Evolutionary conservation across 2,797 vertebrate species (phyloP).

Genomic region (Galagoides demidoff): DNA sequence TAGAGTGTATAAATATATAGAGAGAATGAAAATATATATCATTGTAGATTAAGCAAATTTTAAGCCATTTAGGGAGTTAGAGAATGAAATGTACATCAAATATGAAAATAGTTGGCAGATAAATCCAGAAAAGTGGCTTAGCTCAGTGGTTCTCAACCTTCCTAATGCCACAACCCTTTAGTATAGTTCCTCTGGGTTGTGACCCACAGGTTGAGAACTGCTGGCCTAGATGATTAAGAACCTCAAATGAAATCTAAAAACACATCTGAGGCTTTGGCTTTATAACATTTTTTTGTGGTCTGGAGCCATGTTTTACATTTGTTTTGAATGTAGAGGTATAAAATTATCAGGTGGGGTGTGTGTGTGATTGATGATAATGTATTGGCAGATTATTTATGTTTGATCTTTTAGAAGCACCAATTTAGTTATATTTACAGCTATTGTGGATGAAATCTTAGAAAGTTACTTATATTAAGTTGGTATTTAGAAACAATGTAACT

Average conservation of each 20-base stretch:
- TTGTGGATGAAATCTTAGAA: background rate
- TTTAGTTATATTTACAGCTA: background rate
- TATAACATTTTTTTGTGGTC: background rate
- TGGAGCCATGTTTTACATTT: background rate
- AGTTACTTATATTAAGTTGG: background rate
- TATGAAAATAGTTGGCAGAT: background rate
- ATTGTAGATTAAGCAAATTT: background rate
- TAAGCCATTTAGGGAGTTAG: background rate
- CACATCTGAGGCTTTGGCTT: background rate
- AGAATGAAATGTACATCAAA: background rate
- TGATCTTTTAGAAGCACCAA: background rate
- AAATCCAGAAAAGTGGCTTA: background rate
- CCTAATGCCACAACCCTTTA: too few species aligned
- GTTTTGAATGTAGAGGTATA: background rate
- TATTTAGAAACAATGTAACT: background rate
- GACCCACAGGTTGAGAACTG: too few species aligned
- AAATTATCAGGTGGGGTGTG: rapidly evolving
- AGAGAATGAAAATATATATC: background rate
- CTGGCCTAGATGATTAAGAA: background rate
- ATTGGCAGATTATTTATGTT: background rate
- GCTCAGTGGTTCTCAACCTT: too few species aligned
- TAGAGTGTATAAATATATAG: background rate
- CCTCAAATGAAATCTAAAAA: background rate
- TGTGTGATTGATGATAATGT: background rate
- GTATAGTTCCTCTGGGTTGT: too few species aligned